Percentiles rank a stretch among this genome's conserved stretches.
Conservation (phyloP, 2,113 vertebrate genomes). For the Argyrosomus japonicus region DNA sequence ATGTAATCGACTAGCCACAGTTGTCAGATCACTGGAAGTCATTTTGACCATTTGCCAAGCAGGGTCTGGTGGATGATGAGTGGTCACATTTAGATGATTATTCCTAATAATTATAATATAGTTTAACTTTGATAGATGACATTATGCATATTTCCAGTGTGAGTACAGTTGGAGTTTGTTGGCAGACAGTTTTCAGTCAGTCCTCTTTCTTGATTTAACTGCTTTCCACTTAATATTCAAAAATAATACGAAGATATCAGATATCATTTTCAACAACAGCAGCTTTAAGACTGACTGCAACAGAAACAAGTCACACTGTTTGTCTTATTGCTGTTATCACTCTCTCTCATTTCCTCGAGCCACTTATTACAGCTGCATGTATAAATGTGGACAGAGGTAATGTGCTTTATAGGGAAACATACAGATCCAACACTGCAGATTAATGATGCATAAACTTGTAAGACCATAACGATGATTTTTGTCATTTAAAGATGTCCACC, state of each 20-base stretch:
- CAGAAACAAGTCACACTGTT: not conserved
- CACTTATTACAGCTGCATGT: not conserved
- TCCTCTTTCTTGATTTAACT: not conserved
- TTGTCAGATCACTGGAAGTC: too few species aligned
- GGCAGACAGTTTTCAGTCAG: not conserved
- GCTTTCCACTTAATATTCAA: too few species aligned
- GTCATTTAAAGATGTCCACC: constrained; percentile 23
- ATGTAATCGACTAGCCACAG: too few species aligned
- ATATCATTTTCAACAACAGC: not conserved
- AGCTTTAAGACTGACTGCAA: not conserved
- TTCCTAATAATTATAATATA: not conserved
- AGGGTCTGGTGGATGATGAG: not conserved
- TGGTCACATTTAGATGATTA: not conserved
- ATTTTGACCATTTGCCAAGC: too few species aligned
- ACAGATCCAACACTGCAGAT: not conserved
- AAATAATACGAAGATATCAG: not conserved
- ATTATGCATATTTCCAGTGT: not conserved
- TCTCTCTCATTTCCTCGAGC: not conserved
- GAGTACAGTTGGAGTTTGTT: not conserved
- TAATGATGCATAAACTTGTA: not conserved
- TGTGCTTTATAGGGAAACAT: too few species aligned
- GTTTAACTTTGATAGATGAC: not conserved
- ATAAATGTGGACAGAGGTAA: too few species aligned
- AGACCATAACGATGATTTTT: not conserved
- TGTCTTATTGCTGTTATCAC: not conserved